Percentiles rank a stretch among this genome's conserved stretches.
Evolutionary conservation across 2,888 invertebrate species (phyloP).

Genomic region (Melanostoma scalare): DNA sequence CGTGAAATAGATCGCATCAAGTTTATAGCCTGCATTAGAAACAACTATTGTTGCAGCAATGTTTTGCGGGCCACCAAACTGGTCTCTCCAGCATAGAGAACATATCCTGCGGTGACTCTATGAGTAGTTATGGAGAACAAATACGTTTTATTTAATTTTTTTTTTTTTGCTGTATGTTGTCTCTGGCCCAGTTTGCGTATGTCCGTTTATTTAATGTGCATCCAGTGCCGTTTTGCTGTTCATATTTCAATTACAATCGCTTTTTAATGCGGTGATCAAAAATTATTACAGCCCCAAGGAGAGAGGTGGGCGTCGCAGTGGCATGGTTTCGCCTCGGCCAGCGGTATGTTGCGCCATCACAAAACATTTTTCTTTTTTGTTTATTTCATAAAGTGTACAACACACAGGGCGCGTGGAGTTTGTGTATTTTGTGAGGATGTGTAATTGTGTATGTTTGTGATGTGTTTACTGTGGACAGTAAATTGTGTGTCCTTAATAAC

Average conservation of each 20-base stretch:
- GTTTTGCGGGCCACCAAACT: constrained; percentile 15
- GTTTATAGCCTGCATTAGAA: constrained; percentile 59
- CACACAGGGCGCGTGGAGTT: constrained; percentile 14
- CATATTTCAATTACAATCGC: constrained; percentile 72
- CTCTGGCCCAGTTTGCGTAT: constrained; percentile 25
- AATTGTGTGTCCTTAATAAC: constrained; percentile 71
- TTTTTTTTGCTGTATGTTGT: constrained; percentile 5
- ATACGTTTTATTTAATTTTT: neutral
- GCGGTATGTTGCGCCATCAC: constrained; percentile 19
- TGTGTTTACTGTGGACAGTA: constrained; percentile 61
- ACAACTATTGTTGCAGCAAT: constrained; percentile 37
- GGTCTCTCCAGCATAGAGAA: constrained; percentile 23
- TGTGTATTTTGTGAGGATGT: neutral
- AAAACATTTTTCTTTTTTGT: constrained; percentile 7
- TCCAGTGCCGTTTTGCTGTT: constrained; percentile 61
- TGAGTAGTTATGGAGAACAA: neutral
- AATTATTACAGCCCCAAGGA: constrained; percentile 60
- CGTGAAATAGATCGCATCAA: constrained; percentile 53
- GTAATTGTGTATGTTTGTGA: constrained; percentile 24
- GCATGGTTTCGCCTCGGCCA: neutral
- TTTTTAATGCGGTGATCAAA: constrained; percentile 72
- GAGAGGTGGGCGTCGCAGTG: constrained; percentile 5
- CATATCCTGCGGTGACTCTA: constrained; percentile 41
- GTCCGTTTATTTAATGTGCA: constrained; percentile 62
- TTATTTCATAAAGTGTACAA: constrained; percentile 40